phyloP scores from a whole-genome alignment of 2,113 vertebrate genomes.

The Grammomys dolichurus region DNA sequence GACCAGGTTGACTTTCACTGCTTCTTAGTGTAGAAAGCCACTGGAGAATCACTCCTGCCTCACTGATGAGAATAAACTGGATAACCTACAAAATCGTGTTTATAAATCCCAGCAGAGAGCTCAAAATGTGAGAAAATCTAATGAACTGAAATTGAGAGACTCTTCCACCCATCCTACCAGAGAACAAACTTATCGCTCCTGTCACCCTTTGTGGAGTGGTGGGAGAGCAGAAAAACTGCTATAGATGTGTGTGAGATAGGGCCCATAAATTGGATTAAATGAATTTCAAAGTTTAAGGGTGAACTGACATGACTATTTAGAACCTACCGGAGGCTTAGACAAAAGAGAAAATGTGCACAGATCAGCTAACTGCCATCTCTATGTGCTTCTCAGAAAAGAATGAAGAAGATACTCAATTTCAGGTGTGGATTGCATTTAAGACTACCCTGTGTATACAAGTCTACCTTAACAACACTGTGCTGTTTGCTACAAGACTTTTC shows the following conservation, averaged over 20 bases:
- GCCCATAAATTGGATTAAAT: neutral
- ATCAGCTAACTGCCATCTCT: too few relatives aligned
- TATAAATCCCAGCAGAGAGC: neutral
- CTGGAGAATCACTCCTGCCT: neutral
- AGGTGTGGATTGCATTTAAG: neutral
- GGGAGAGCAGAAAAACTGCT: neutral
- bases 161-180: neutral
- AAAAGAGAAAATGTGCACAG: neutral
- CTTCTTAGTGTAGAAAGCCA: neutral
- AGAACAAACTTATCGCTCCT: neutral
- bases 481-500: neutral
- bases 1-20: neutral
- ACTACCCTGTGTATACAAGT: neutral
- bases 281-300: constrained; percentile 56
- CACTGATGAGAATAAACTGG: neutral
- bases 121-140: neutral
- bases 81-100: neutral
- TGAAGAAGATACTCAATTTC: neutral
- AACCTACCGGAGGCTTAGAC: neutral
- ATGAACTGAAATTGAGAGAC: neutral
- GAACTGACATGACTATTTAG: neutral
- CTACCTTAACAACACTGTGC: too few relatives aligned
- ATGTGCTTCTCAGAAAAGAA: neutral
- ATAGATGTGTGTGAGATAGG: neutral
- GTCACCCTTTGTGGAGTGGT: neutral